These are phyloP conservation scores for Euleptes europaea DNA, from an alignment of 2,113 vertebrate genomes.

Conservation along the genomic window DNA sequence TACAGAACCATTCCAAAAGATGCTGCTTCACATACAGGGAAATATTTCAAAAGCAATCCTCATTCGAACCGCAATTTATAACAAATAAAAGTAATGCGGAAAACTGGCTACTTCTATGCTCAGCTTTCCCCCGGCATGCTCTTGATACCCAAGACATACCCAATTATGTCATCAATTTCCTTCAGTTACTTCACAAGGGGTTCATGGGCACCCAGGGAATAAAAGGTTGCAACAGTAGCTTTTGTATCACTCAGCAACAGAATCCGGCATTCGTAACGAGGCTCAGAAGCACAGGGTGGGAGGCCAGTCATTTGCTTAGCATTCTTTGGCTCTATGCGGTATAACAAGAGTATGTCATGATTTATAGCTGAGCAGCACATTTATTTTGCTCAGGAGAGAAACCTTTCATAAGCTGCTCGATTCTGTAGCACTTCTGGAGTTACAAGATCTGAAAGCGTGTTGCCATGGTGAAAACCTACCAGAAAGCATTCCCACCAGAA, in stretches of 20 bases:
- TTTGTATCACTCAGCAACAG: slow-evolving; percentile 68
- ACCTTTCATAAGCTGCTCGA: slow-evolving; percentile 56
- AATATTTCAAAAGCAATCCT: not conserved
- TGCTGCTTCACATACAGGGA: not conserved
- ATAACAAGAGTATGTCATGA: slow-evolving; percentile 56
- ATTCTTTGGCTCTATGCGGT: slow-evolving; percentile 65
- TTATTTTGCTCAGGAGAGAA: slow-evolving; percentile 65
- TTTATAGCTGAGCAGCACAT: slow-evolving; percentile 54
- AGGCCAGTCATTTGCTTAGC: slow-evolving; percentile 52
- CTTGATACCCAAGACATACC: slow-evolving; percentile 48
- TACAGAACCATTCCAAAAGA: not conserved
- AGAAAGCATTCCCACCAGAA: slow-evolving; percentile 34
- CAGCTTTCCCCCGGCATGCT: slow-evolving; percentile 39
- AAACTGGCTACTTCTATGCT: not conserved
- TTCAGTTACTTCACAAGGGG: slow-evolving; percentile 62
- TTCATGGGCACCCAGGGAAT: slow-evolving; percentile 65
- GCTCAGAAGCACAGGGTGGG: slow-evolving; percentile 49
- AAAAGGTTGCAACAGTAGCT: slow-evolving; percentile 61
- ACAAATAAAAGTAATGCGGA: not conserved
- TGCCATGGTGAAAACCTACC: slow-evolving; percentile 44
- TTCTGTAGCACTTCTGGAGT: slow-evolving; percentile 49
- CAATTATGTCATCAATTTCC: slow-evolving; percentile 68
- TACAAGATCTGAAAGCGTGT: slow-evolving; percentile 42
- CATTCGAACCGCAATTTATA: not conserved
- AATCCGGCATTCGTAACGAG: slow-evolving; percentile 53